Evolutionary conservation across 2,797 vertebrate species (phyloP), one percentile per base, ranked within the genome.

Genomic region (Xenops minutus): DNA sequence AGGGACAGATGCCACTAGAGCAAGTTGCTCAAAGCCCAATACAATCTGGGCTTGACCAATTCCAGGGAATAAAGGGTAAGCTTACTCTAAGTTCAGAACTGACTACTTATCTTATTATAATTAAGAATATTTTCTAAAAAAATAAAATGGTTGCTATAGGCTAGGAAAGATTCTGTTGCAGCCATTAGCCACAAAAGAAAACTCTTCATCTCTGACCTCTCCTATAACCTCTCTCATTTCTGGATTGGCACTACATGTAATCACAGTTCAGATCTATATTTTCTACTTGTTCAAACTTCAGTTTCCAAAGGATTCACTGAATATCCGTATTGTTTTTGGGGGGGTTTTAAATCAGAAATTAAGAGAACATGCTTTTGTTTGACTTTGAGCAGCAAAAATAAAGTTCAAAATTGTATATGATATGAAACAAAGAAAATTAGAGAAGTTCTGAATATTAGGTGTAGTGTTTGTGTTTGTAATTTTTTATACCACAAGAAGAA

Each of bases 101-200:
- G 7, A 27, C 10, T 23, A 22, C 32, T 74, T 75, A 16, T 46
- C 17, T 55, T 75, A 58, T 9, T 17, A 41, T 55, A 55, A 48
- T 67, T 36, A 3, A 22, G 84, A 79, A 7, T 32, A 44, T 68
- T 80, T 72, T 46, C 6, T 41, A 16, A 43, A 72, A 71, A 16
- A 34, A 8, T 18, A 13, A 52, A 67, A 58, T 0, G 0, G 0
- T 12, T 77, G 5, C 10, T 61, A 5, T 7, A 21, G 21, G 32
- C 19, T 36, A 19, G 10, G 14, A 7, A 91, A n/a, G 37, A 43
- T 41, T 63, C 39, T 51, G 23, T 49, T n/a, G 36, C 36, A 59
- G 12, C 4, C 5, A 11, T 7, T 36, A 86, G 6, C 14, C 0
- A 1, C 24, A 72, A 48, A 41, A 71, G 6, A 61, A 63, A 91